Evolutionary conservation across 2,113 vertebrate genomes (phyloP).

Genomic region (Perccottus glenii): DNA sequence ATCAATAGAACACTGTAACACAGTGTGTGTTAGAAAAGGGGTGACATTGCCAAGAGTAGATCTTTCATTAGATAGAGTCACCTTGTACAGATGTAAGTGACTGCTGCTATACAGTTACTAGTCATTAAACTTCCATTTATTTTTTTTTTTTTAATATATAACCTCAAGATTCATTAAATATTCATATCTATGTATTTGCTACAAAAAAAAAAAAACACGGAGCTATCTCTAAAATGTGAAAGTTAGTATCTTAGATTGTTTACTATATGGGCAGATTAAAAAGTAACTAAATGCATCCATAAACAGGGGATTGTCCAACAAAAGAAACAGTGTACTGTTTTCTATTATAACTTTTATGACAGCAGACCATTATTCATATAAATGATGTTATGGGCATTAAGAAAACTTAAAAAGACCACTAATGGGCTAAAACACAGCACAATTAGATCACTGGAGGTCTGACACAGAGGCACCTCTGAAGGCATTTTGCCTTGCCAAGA

Average conservation of each 20-base stretch:
- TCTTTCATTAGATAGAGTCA: conserved; percentile 26
- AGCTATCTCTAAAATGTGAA: too few species aligned
- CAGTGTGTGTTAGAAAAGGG: conserved; percentile 9
- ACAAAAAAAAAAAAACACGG: too few species aligned
- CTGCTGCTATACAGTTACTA: neutral
- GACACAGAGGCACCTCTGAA: conserved; percentile 30
- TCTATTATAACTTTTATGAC: conserved; percentile 25
- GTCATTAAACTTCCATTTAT: neutral
- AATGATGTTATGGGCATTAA: conserved; percentile 24
- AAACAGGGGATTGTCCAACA: conserved; percentile 4
- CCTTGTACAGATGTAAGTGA: conserved; percentile 11
- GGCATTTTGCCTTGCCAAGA: conserved; percentile 52
- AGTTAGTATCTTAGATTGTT: too few species aligned
- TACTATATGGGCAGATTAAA: too few species aligned
- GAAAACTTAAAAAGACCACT: conserved; percentile 40
- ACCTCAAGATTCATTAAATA: too few species aligned
- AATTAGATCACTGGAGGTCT: conserved; percentile 55
- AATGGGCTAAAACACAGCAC: conserved; percentile 40
- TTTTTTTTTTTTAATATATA: too few species aligned
- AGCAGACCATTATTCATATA: conserved; percentile 20
- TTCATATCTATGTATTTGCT: too few species aligned
- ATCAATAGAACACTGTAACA: conserved; percentile 47
- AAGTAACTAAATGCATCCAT: too few species aligned
- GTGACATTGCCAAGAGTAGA: conserved; percentile 22
- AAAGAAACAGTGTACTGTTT: conserved; percentile 31